phyloP scores from a whole-genome alignment of 64 coral and sea anemone genomes.

The Stichodactyla mertensii region DNA sequence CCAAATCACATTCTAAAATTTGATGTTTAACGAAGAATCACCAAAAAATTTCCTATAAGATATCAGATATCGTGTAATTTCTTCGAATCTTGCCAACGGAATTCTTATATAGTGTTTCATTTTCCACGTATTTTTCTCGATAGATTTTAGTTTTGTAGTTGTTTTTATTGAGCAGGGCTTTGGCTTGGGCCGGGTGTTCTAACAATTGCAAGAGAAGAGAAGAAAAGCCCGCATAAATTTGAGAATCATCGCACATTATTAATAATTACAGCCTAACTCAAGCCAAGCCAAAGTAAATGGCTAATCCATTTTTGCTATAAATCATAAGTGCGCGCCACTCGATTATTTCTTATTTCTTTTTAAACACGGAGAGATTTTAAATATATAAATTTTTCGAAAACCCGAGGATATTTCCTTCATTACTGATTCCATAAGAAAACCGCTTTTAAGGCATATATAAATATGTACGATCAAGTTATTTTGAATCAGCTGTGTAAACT shows the following conservation, averaged over 20 bases:
- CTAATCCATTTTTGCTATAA: background rate
- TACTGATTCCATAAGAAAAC: background rate
- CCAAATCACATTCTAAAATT: no score
- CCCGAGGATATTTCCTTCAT: background rate
- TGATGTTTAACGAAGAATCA: no score
- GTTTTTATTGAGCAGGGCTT: background rate
- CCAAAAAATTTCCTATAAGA: no score
- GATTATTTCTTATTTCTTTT: background rate
- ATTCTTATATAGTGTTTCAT: background rate
- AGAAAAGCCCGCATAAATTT: background rate
- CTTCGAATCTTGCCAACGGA: no score
- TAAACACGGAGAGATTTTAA: background rate
- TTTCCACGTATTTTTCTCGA: background rate
- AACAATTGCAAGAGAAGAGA: background rate
- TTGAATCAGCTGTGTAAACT: slow-evolving; percentile 12
- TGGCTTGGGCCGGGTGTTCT: background rate
- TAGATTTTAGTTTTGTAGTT: background rate
- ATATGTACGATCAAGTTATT: background rate
- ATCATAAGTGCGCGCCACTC: background rate
- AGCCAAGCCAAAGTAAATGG: background rate
- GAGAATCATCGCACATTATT: background rate
- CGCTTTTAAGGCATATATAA: slow-evolving; percentile 4
- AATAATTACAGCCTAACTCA: background rate
- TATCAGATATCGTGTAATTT: no score
- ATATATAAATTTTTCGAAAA: background rate